A percentile compares a stretch with the other conserved stretches of the same genome.
Conservation (phyloP, 2,797 vertebrate genomes). For the Siniperca obscura region DNA sequence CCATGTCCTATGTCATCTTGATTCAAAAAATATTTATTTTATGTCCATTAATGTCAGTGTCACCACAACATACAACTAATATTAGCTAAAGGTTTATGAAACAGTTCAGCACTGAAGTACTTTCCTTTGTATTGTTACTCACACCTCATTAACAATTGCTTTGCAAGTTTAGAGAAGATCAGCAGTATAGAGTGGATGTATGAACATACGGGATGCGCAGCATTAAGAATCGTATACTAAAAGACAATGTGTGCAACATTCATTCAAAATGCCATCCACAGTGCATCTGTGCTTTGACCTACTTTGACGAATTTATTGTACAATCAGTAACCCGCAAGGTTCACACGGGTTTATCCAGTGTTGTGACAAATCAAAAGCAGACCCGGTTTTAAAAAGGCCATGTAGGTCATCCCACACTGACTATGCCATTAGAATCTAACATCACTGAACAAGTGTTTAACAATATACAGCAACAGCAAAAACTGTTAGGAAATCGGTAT, state of each 20-base stretch:
- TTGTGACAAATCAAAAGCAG: slow-evolving; percentile 9
- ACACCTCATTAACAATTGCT: slow-evolving; percentile 18
- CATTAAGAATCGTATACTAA: background rate
- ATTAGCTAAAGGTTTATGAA: background rate
- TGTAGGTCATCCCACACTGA: slow-evolving; percentile 15
- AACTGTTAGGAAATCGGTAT: background rate
- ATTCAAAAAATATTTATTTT: background rate
- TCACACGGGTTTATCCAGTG: slow-evolving; percentile 24
- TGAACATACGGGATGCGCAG: background rate
- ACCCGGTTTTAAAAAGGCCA: slow-evolving; percentile 10
- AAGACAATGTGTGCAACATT: slow-evolving; percentile 5
- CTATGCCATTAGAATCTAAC: background rate
- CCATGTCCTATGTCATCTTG: too few species aligned
- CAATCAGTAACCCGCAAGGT: slow-evolving; percentile 1
- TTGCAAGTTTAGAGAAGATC: background rate
- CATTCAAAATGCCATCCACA: slow-evolving; percentile 16
- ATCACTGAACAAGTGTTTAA: background rate
- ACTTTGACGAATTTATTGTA: slow-evolving; percentile 36
- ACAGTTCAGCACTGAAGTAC: background rate
- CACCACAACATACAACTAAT: background rate
- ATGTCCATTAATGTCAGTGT: background rate
- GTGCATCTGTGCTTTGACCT: slow-evolving; percentile 42
- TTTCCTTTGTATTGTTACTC: background rate
- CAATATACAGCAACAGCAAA: background rate
- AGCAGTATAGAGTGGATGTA: background rate